Evolutionary conservation across 2,888 invertebrate species (phyloP), one percentile per base, ranked within the genome.

Genomic region (Pogonocherus hispidulus): DNA sequence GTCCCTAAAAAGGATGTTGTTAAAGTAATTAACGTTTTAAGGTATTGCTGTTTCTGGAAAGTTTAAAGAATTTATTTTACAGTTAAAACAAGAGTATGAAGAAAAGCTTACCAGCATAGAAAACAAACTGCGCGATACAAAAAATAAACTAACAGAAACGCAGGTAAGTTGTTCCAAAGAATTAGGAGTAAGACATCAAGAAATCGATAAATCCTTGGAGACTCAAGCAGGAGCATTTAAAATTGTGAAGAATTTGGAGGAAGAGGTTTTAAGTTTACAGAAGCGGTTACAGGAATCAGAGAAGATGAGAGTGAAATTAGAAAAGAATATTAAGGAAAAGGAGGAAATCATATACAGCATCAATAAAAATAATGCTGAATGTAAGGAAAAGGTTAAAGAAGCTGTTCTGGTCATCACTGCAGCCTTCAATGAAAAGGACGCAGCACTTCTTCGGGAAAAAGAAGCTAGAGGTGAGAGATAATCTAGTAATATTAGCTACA

Each of bases 331-430:
- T 3, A 79, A 80, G 22, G 76, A 85, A 16, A 84, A 86, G 3
- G 87, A 85, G 46, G 77, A 79, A 23, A 73, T 84, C 41, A 84
- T 87, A 52, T 32, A 73, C 37, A 69, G 65, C 11, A 14, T 88
- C 35, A 80, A 84, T 11, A 80, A 81, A 6, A 87, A 88, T 49
- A 88, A 89, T 70, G 80, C 81, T 16, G 86, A 87, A 68, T 87
- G 89, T 1, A 85, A 88, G 76, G 78, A 78, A 5, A 90, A 90
- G 79, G 87, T 91, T 1, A 86, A 86, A 4, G 90, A 91, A 79
- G 89, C 90, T 0, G 79, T 91, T 27, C 83, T 85, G 35, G 75
- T 91, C 0, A 88, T 89, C 22, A 90, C 91, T 75, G 89, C 89
- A 0, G 86, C 85, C 19, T 68, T 89, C 2, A 82, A 82, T n/a